These are phyloP conservation scores for Columba janthina DNA, from an alignment of 2,113 vertebrate species.

Conservation along the genomic window DNA sequence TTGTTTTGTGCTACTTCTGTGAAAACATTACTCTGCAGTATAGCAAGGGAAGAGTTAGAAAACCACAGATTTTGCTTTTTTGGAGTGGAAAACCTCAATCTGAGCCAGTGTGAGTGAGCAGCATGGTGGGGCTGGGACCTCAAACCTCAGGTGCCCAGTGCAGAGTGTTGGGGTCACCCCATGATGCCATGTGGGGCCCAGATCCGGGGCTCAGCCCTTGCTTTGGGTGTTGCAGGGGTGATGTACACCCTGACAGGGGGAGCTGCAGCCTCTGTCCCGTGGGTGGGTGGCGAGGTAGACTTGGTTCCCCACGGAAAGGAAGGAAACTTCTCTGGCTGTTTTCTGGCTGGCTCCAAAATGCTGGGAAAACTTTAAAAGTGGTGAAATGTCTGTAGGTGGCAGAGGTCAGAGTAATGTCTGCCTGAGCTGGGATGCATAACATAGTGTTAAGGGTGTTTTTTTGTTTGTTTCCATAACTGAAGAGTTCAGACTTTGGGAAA, in stretches of 20 bases:
- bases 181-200: rapidly evolving
- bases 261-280: not conserved
- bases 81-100: not conserved
- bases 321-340: not conserved
- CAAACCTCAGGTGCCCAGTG: rapidly evolving
- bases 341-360: not conserved
- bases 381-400: not conserved
- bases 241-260: rapidly evolving
- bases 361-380: not conserved
- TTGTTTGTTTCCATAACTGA: not conserved
- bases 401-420: not conserved
- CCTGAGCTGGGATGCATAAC: not conserved
- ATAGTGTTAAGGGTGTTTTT: not conserved
- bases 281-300: not conserved
- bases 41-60: not conserved
- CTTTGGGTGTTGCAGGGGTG: not conserved
- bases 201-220: not conserved
- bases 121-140: not conserved
- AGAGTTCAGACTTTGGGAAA: not conserved
- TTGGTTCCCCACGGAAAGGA: not conserved
- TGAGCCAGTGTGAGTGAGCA: rapidly evolving
- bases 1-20: not conserved
- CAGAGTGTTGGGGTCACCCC: not conserved
- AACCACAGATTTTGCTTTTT: not conserved
- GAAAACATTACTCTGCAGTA: not conserved